Evolutionary conservation across 2,113 vertebrate species (phyloP).

Genomic region (Nematolebias whitei): DNA sequence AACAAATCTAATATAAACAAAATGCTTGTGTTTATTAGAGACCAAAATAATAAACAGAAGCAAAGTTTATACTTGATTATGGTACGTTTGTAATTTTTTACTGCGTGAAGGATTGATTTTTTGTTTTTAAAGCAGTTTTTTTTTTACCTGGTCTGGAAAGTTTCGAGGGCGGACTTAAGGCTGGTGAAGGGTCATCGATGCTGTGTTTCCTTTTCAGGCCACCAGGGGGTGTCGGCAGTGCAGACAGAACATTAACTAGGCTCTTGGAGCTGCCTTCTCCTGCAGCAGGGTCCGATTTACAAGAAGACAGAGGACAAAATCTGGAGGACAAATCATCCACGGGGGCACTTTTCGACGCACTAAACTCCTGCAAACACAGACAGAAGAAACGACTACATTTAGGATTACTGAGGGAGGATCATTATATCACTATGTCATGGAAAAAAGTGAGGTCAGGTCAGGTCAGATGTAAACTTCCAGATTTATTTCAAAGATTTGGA

Average conservation of each 20-base stretch:
- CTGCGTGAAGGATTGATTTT: not conserved
- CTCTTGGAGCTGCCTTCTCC: slow-evolving; percentile 78
- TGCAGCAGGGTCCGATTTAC: slow-evolving; percentile 61
- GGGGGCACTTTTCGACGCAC: slow-evolving; percentile 75
- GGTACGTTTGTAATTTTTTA: not conserved
- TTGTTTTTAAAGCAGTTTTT: not conserved
- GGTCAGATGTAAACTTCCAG: too few species aligned
- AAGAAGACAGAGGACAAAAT: slow-evolving; percentile 50
- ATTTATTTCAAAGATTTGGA: too few species aligned
- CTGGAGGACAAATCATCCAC: slow-evolving; percentile 72
- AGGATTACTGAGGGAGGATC: too few species aligned
- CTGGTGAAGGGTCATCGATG: slow-evolving; percentile 50
- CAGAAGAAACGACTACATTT: not conserved
- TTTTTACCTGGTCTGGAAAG: slow-evolving; percentile 81
- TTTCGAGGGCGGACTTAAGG: slow-evolving; percentile 79
- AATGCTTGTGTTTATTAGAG: too few species aligned
- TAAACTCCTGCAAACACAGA: slow-evolving; percentile 73
- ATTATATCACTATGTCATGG: too few species aligned
- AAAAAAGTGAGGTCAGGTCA: too few species aligned
- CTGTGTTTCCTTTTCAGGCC: slow-evolving; percentile 86
- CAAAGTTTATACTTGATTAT: not conserved
- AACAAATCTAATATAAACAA: not conserved
- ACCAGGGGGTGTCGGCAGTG: slow-evolving; percentile 71
- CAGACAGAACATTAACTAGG: slow-evolving; percentile 79
- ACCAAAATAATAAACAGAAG: not conserved